Conservation (phyloP, 2,888 invertebrate species). For the Cybosia mesomella region DNA sequence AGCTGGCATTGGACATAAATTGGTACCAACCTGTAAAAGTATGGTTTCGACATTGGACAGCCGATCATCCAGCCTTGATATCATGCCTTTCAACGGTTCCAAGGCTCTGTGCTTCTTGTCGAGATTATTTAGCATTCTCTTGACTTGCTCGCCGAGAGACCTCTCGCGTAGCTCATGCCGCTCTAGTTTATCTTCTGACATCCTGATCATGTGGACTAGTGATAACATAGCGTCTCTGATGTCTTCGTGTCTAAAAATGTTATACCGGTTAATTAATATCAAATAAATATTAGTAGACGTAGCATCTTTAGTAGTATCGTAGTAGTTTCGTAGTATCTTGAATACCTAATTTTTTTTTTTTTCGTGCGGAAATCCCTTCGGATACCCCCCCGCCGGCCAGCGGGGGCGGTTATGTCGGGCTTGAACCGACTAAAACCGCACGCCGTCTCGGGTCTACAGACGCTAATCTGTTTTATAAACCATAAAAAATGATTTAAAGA, state of each 20-base stretch:
- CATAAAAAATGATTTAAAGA: too few relatives aligned
- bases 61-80: slow-evolving; percentile 91
- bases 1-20: not conserved
- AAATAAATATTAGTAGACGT: not conserved
- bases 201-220: slow-evolving; percentile 92
- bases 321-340: too few relatives aligned
- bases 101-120: slow-evolving; percentile 91
- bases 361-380: too few relatives aligned
- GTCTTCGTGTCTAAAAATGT: slow-evolving; percentile 88
- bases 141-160: slow-evolving; percentile 92
- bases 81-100: slow-evolving; percentile 90
- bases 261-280: not conserved
- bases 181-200: slow-evolving; percentile 93
- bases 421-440: too few relatives aligned
- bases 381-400: too few relatives aligned
- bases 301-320: too few relatives aligned
- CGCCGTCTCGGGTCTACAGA: too few relatives aligned
- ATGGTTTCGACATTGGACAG: slow-evolving; percentile 92
- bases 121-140: slow-evolving; percentile 90
- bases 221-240: slow-evolving; percentile 93
- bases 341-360: too few relatives aligned
- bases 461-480: too few relatives aligned
- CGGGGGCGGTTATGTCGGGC: too few relatives aligned
- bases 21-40: slow-evolving; percentile 88
- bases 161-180: slow-evolving; percentile 94